These are phyloP conservation scores for Philaethria dido DNA, from an alignment of 2,888 invertebrate species.

Conservation along the genomic window DNA sequence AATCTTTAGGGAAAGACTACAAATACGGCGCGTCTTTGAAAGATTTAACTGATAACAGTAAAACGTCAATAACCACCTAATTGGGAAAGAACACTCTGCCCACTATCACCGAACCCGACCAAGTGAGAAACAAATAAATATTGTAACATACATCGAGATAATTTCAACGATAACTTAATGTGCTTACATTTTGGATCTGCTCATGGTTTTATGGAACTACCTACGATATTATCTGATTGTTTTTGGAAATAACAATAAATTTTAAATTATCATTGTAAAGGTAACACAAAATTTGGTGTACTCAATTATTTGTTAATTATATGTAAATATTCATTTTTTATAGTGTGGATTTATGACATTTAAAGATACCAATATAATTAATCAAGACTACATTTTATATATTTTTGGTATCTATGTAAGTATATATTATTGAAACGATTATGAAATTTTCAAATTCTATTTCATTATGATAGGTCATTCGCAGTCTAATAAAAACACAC, in stretches of 20 bases:
- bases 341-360: neutral
- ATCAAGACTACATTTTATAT: neutral
- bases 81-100: constrained; percentile 79
- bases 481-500: neutral
- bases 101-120: constrained; percentile 66
- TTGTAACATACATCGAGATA: constrained; percentile 80
- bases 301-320: constrained; percentile 7
- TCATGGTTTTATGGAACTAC: constrained; percentile 82
- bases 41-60: constrained; percentile 80
- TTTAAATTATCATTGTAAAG: constrained; percentile 46
- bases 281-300: neutral
- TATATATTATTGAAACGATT: neutral
- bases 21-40: constrained; percentile 66
- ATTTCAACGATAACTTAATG: constrained; percentile 81
- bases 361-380: neutral
- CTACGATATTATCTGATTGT: constrained; percentile 63
- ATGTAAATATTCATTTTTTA: neutral
- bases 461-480: neutral
- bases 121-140: constrained; percentile 83
- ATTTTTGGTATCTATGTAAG: neutral
- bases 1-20: constrained; percentile 54
- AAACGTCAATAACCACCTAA: constrained; percentile 84
- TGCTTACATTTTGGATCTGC: constrained; percentile 83
- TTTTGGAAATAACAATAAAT: constrained; percentile 46
- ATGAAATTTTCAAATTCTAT: neutral